A percentile compares a stretch with the other conserved stretches of the same genome.
These are phyloP conservation scores for Cladopsammia gracilis DNA, from an alignment of 64 coral and sea anemone species.

Conservation along the genomic window DNA sequence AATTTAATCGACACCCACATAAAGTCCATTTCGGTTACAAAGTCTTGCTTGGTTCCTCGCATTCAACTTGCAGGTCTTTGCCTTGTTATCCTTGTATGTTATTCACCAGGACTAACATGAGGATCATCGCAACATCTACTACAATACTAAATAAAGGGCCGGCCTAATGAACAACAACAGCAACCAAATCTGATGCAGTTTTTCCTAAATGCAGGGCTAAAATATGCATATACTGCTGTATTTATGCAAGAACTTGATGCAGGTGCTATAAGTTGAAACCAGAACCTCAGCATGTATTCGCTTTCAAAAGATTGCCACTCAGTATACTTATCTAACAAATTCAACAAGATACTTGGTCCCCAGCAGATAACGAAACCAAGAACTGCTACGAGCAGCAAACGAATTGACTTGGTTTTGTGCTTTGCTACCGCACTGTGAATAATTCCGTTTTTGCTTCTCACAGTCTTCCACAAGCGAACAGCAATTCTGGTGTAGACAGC, in stretches of 20 bases:
- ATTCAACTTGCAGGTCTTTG: too few species aligned
- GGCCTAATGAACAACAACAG: background rate
- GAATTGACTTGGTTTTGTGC: constrained; percentile 7
- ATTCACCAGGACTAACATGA: too few species aligned
- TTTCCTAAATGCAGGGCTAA: constrained; percentile 11
- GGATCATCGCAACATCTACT: too few species aligned
- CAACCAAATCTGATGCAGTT: constrained; percentile 6
- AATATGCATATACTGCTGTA: background rate
- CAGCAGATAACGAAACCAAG: constrained; percentile 1
- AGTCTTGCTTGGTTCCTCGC: too few species aligned
- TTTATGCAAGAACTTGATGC: background rate
- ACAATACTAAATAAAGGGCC: too few species aligned
- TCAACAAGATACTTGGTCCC: background rate
- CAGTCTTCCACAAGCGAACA: background rate
- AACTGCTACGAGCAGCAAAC: background rate
- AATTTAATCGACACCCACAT: too few species aligned
- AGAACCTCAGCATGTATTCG: background rate
- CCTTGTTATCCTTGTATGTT: too few species aligned
- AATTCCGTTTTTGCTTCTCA: too few species aligned
- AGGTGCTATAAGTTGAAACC: background rate
- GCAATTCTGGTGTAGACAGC: background rate
- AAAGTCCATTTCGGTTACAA: too few species aligned
- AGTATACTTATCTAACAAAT: background rate
- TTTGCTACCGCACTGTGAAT: background rate
- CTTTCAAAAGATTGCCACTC: background rate